Conservation (phyloP, 1,140 invertebrate species). For the Solen grandis region DNA sequence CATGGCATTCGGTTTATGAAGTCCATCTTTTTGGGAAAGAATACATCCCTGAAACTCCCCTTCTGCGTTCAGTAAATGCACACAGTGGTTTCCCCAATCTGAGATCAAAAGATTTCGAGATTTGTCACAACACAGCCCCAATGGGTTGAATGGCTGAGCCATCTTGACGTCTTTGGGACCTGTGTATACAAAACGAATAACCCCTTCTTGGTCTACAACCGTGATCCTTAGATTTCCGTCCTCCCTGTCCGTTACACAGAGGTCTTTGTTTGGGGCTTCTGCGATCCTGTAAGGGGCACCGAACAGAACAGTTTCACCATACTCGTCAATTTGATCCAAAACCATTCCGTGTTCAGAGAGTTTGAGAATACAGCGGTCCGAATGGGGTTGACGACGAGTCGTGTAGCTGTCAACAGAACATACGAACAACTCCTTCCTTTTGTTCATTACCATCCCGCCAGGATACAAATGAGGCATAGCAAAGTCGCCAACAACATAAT, state of each 20-base stretch:
- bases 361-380: constrained; percentile 57
- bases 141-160: constrained; percentile 66
- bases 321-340: constrained; percentile 63
- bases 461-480: constrained; percentile 60
- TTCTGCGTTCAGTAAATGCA: constrained; percentile 61
- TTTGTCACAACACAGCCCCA: constrained; percentile 64
- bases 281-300: constrained; percentile 62
- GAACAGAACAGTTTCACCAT: constrained; percentile 56
- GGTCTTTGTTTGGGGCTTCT: constrained; percentile 60
- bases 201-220: constrained; percentile 57
- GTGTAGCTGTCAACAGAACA: constrained; percentile 68
- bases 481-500: constrained; percentile 59
- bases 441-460: constrained; percentile 64
- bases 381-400: constrained; percentile 53
- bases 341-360: constrained; percentile 61
- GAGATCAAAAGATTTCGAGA: constrained; percentile 57
- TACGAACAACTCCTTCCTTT: constrained; percentile 62
- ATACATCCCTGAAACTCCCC: constrained; percentile 64
- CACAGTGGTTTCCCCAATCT: constrained; percentile 65
- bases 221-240: constrained; percentile 61
- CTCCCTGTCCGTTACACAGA: constrained; percentile 61
- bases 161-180: constrained; percentile 54
- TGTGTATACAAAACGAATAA: constrained; percentile 57
- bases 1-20: constrained; percentile 64
- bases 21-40: constrained; percentile 64